These are phyloP conservation scores for Tachina lurida DNA, from an alignment of 2,888 invertebrate species.

Conservation along the genomic window DNA sequence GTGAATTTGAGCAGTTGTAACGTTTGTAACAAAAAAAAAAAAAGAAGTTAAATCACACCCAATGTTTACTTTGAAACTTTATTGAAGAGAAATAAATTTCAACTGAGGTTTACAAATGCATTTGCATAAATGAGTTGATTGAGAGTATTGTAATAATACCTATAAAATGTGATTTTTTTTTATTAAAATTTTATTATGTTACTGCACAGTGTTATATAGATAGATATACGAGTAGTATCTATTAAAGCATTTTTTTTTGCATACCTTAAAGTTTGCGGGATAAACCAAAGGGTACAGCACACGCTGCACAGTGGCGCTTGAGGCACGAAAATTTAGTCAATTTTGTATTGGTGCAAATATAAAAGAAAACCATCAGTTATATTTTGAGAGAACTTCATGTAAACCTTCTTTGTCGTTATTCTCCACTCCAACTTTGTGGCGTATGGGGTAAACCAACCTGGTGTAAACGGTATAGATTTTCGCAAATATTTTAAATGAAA, in stretches of 20 bases:
- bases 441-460: too few relatives aligned
- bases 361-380: too few relatives aligned
- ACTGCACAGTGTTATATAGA: not conserved
- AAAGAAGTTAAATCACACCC: not conserved
- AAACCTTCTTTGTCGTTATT: too few relatives aligned
- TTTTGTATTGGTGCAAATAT: too few relatives aligned
- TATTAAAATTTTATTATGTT: not conserved
- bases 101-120: not conserved
- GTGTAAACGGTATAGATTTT: too few relatives aligned
- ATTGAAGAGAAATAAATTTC: not conserved
- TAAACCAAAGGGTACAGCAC: too few relatives aligned
- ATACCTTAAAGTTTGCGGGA: too few relatives aligned
- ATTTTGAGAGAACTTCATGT: too few relatives aligned
- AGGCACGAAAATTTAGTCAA: too few relatives aligned
- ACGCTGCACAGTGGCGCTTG: too few relatives aligned
- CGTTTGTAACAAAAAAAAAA: not conserved
- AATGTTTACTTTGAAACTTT: not conserved
- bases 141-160: not conserved
- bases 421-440: too few relatives aligned
- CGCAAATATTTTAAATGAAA: too few relatives aligned
- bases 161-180: not conserved
- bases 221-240: not conserved
- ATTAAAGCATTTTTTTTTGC: not conserved
- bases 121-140: not conserved
- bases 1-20: not conserved